phyloP scores from a whole-genome alignment of 1,140 invertebrate genomes.

The Hermetia illucens region DNA sequence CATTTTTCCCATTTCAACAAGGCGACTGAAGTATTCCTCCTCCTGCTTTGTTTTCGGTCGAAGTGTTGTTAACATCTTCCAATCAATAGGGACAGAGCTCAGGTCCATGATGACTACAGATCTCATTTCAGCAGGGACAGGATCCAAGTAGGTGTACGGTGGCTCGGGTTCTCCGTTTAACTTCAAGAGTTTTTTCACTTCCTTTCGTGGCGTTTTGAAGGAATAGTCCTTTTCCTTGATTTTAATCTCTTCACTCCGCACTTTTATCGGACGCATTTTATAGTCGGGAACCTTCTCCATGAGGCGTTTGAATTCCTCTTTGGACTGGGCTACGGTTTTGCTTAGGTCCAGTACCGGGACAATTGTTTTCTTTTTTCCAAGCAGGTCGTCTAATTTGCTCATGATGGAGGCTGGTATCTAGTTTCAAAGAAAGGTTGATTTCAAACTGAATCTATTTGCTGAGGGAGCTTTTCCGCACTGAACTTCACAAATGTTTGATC shows the following conservation, averaged over 20 bases:
- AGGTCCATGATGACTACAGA: constrained; percentile 53
- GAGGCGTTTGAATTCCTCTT: constrained; percentile 67
- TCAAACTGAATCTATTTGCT: too few species aligned
- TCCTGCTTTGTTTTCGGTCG: constrained; percentile 68
- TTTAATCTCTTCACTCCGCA: constrained; percentile 48
- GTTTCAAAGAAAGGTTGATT: too few species aligned
- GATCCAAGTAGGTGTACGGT: constrained; percentile 49
- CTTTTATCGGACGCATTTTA: constrained; percentile 75
- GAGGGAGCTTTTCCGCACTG: too few species aligned
- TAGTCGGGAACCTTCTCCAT: constrained; percentile 79
- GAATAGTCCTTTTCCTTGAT: constrained; percentile 42
- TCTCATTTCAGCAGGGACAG: constrained; percentile 69
- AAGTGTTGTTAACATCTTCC: constrained; percentile 79
- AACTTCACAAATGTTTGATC: too few species aligned
- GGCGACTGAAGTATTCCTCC: constrained; percentile 73
- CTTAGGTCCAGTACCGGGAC: constrained; percentile 72
- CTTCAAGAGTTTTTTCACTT: constrained; percentile 20
- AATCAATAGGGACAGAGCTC: constrained; percentile 75
- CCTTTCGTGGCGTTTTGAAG: constrained; percentile 34
- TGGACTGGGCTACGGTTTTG: constrained; percentile 54
- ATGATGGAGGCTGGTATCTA: too few species aligned
- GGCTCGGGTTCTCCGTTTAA: constrained; percentile 21
- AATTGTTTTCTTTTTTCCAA: constrained; percentile 66
- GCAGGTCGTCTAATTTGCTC: constrained; percentile 63
- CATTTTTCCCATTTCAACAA: constrained; percentile 69